phyloP scores from a whole-genome alignment of 2,113 vertebrate species.

The Chloebia gouldiae region DNA sequence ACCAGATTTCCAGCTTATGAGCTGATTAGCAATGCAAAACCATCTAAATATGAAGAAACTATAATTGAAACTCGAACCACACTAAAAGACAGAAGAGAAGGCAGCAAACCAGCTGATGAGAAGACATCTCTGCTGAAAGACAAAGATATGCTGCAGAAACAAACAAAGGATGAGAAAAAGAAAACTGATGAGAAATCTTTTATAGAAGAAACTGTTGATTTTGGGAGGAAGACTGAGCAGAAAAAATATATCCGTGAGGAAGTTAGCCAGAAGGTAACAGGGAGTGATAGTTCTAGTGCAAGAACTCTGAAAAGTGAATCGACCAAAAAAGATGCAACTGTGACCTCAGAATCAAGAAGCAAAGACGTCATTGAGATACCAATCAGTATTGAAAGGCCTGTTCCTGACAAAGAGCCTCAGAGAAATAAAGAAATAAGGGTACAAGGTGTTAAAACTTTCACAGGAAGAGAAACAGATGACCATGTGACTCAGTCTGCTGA shows the following conservation, averaged over 20 bases:
- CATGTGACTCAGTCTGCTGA: neutral
- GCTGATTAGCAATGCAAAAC: conserved; percentile 3
- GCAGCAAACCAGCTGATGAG: conserved; percentile 37
- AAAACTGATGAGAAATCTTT: neutral
- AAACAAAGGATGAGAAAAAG: conserved; percentile 13
- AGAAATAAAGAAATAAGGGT: neutral
- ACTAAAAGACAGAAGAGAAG: conserved; percentile 21
- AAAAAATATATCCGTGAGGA: conserved; percentile 60
- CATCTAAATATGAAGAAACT: conserved; percentile 53
- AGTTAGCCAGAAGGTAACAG: conserved; percentile 26
- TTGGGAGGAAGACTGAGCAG: conserved; percentile 46
- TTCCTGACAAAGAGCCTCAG: neutral
- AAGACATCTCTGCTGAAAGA: neutral
- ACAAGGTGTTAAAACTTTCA: neutral
- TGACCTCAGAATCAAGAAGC: neutral
- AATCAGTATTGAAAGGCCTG: conserved; percentile 11
- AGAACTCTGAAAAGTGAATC: neutral
- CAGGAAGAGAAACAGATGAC: neutral
- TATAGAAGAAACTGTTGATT: neutral
- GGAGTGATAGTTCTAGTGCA: conserved; percentile 22
- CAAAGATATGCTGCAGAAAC: conserved; percentile 8
- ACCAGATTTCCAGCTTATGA: conserved; percentile 26
- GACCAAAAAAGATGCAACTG: neutral
- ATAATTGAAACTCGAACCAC: conserved; percentile 23
- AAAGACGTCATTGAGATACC: conserved; percentile 46